phyloP scores from a whole-genome alignment of 2,797 vertebrate species.

The Lutjanus argentimaculatus region DNA sequence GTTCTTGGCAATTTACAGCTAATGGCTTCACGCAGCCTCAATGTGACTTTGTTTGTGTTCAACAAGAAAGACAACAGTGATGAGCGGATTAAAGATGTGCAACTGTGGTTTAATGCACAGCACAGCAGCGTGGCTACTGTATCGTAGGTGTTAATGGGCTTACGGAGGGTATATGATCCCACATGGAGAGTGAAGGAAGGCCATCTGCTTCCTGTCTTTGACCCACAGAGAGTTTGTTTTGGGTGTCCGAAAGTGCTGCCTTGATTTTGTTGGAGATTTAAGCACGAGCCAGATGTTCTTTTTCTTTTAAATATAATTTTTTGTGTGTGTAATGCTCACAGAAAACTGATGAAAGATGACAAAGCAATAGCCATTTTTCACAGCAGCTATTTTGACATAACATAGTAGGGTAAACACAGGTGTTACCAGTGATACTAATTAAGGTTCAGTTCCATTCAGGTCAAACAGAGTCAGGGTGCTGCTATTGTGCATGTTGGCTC shows the following conservation, averaged over 20 bases:
- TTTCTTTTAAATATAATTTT: conserved; percentile 8
- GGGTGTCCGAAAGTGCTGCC: conserved; percentile 50
- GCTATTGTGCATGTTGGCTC: too few relatives aligned
- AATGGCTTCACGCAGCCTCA: conserved; percentile 72
- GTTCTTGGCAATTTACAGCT: conserved; percentile 81
- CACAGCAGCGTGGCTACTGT: conserved; percentile 65
- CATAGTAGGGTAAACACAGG: too few relatives aligned
- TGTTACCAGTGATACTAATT: too few relatives aligned
- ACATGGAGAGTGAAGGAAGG: conserved; percentile 73
- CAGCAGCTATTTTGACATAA: too few relatives aligned
- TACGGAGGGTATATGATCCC: conserved; percentile 74
- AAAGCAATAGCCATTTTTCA: background rate
- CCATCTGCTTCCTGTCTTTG: conserved; percentile 79
- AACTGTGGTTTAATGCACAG: conserved; percentile 34
- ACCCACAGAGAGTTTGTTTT: conserved; percentile 65
- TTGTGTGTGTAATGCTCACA: background rate
- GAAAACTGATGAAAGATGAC: background rate
- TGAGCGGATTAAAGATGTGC: conserved; percentile 61
- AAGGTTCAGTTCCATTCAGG: too few relatives aligned
- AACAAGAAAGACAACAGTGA: conserved; percentile 57
- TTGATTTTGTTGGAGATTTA: conserved; percentile 46
- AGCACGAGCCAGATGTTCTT: conserved; percentile 19
- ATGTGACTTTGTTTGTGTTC: conserved; percentile 67
- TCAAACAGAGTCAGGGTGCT: too few relatives aligned
- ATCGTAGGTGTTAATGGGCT: conserved; percentile 76